Percentiles rank a stretch among this genome's conserved stretches.
Conservation (phyloP, 2,113 vertebrate species). For the Hydrochoerus hydrochaeris region DNA sequence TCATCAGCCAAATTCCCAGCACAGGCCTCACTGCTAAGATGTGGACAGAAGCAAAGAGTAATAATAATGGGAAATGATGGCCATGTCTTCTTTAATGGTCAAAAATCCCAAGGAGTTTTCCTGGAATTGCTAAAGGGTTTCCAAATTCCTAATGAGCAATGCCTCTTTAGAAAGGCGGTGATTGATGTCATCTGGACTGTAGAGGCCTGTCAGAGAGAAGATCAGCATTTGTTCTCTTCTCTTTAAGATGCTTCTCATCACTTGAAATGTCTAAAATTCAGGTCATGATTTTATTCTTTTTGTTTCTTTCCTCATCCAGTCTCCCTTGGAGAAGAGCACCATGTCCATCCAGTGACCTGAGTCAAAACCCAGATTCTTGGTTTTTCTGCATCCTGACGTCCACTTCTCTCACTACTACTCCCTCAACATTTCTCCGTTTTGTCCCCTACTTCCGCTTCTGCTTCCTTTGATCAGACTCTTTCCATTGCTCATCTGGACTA, state of each 20-base stretch:
- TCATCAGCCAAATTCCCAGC: conserved; percentile 15
- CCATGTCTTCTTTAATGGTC: background rate
- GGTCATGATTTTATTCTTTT: background rate
- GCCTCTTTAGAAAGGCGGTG: background rate
- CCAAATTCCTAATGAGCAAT: background rate
- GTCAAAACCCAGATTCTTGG: background rate
- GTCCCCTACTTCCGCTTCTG: background rate
- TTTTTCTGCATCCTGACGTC: background rate
- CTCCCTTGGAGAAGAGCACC: background rate
- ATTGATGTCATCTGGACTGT: background rate
- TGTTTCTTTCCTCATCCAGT: background rate
- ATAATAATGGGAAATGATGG: conserved; percentile 18
- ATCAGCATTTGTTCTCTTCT: background rate
- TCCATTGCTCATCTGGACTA: background rate
- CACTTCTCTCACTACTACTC: background rate
- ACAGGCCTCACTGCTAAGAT: background rate
- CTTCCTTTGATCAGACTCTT: background rate
- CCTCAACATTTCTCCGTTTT: background rate
- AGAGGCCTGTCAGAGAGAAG: background rate
- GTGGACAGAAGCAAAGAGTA: background rate
- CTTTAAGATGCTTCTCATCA: background rate
- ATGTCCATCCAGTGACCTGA: background rate
- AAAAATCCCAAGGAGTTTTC: background rate
- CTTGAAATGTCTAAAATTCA: background rate
- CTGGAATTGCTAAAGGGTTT: background rate